A percentile compares a stretch with the other conserved stretches of the same genome.
phyloP scores from a whole-genome alignment of 2,888 invertebrate genomes.

The Dexiosoma caninum region DNA sequence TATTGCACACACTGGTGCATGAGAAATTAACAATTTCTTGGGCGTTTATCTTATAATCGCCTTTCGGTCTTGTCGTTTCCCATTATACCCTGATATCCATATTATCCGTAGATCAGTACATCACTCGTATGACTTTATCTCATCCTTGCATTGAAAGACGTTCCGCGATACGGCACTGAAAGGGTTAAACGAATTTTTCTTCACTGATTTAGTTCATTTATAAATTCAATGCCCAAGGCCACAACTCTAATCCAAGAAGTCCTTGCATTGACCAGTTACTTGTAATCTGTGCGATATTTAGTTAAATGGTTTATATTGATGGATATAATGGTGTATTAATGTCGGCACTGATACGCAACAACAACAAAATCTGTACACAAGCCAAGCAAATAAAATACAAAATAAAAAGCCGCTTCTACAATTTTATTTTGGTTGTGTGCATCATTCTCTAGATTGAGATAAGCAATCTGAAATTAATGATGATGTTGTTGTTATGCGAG shows the following conservation, averaged over 20 bases:
- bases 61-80: too few species aligned
- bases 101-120: too few species aligned
- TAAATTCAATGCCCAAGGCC: neutral
- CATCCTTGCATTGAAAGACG: too few species aligned
- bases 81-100: too few species aligned
- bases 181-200: too few species aligned
- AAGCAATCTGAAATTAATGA: slow-evolving; percentile 67
- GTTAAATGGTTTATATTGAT: slow-evolving; percentile 52
- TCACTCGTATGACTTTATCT: too few species aligned
- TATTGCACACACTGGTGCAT: too few species aligned
- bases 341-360: slow-evolving; percentile 64
- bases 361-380: slow-evolving; percentile 30
- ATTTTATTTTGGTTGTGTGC: slow-evolving; percentile 41
- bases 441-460: slow-evolving; percentile 59
- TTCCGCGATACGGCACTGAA: too few species aligned
- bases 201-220: too few species aligned
- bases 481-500: slow-evolving; percentile 62
- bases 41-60: too few species aligned
- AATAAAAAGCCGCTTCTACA: slow-evolving; percentile 50
- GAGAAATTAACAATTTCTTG: too few species aligned
- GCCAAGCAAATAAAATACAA: slow-evolving; percentile 28
- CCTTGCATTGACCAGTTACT: neutral
- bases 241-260: neutral
- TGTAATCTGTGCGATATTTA: neutral
- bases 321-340: slow-evolving; percentile 63